Evolutionary conservation across 2,888 invertebrate species (phyloP).

Genomic region (Achlya flavicornis): DNA sequence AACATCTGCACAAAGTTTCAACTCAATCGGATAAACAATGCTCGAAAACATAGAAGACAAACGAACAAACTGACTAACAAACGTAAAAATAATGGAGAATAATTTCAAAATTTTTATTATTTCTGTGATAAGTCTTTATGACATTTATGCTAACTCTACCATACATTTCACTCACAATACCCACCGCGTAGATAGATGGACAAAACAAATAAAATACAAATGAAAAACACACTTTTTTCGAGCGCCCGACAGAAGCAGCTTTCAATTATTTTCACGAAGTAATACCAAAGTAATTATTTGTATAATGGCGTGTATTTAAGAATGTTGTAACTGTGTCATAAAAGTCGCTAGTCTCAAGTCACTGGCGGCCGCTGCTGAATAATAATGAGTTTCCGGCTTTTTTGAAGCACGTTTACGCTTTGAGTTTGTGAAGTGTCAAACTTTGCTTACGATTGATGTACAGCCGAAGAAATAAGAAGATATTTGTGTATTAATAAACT

Average conservation of each 20-base stretch:
- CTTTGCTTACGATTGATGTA: conserved; percentile 1
- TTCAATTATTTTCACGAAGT: conserved; percentile 50
- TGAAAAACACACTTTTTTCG: too few species aligned
- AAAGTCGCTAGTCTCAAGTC: conserved; percentile 35
- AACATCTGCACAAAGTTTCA: too few species aligned
- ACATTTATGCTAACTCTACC: too few species aligned
- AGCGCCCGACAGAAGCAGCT: conserved; percentile 16
- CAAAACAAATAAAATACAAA: too few species aligned
- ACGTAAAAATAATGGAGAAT: too few species aligned
- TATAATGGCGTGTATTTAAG: conserved; percentile 44
- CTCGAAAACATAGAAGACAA: too few species aligned
- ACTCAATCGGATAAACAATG: too few species aligned
- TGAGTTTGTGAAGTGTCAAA: background rate
- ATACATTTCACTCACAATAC: too few species aligned
- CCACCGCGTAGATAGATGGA: too few species aligned
- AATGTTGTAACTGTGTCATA: conserved; percentile 37
- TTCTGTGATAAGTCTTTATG: too few species aligned
- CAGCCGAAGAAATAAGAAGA: background rate
- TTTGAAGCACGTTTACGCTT: conserved; percentile 6
- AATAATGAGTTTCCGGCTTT: conserved; percentile 31
- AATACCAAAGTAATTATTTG: conserved; percentile 50
- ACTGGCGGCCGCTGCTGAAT: conserved; percentile 32
- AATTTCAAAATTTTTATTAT: too few species aligned
- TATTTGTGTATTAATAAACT: background rate
- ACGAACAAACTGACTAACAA: too few species aligned